A percentile compares a stretch with the other conserved stretches of the same genome.
Evolutionary conservation across 2,113 vertebrate genomes (phyloP).

Genomic region (Gopherus flavomarginatus): DNA sequence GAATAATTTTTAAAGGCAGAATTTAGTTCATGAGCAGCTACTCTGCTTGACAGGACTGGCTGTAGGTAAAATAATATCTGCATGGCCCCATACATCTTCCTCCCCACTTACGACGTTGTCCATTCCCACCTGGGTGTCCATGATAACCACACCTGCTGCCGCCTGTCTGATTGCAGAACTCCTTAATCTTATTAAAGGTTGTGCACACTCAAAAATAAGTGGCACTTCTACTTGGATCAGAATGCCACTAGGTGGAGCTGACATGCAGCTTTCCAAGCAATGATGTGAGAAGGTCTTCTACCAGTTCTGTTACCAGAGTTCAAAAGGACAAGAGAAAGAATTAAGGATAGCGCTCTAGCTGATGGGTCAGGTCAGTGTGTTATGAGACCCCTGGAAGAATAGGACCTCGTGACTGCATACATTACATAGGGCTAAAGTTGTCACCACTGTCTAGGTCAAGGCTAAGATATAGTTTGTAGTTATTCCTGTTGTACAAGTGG

Average conservation of each 20-base stretch:
- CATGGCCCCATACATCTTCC: background rate
- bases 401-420: background rate
- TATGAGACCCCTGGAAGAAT: background rate
- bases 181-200: background rate
- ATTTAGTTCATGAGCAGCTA: background rate
- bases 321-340: background rate
- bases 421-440: background rate
- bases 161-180: background rate
- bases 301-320: background rate
- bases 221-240: background rate
- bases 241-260: background rate
- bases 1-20: background rate
- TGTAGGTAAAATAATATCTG: background rate
- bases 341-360: background rate
- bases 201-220: background rate
- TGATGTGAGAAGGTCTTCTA: background rate
- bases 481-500: background rate
- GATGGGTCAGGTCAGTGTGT: background rate
- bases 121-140: background rate
- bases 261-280: background rate
- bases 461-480: background rate
- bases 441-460: accelerated
- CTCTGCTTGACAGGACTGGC: background rate
- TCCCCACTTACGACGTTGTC: background rate
- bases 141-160: background rate